Base-by-base conservation (phyloP, 2,797 vertebrate species). In the Cynopterus sphinx region DNA sequence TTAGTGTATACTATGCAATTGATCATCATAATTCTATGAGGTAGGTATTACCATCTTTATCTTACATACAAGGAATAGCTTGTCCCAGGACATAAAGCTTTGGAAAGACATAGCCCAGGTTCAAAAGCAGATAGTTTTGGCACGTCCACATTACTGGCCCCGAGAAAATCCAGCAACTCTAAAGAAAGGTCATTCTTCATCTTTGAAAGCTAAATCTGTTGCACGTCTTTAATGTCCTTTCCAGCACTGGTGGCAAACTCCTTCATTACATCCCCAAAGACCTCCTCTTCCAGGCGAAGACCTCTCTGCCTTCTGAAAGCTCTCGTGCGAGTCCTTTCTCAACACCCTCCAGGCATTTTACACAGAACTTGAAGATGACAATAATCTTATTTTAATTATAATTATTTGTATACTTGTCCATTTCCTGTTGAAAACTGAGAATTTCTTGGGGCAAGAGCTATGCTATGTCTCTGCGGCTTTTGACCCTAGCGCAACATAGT, bases 381-480 rank as follows among this genome's bases (percentile, higher is more conserved):
- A 21, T 77, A 15, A 78, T 53, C 49, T 86, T 82, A 79, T 51
- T 59, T 61, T 85, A 82, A 87, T 57, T 75, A 22, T 31, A 51
- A 67, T 89, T 92, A 26, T 90, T 70, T 75, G 41, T 53, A n/a
- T 85, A 71, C 43, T 36, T 86, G 63, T 74, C 36, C 53, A 26
- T 82, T 22, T 96, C n/a, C n/a, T 41, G 6, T 33, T 55, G 49
- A 85, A 91, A 67, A 93, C 22, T 22, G 31, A 68, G 71, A 85
- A 68, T 92, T 93, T 93, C 90, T 82, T 53, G 59, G 36, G 36
- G n/a, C 43, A 78, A 90, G 85, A 78, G 21, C 17, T 39, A 53
- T 53, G 17, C 17, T 39, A 53, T 53, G 17, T 41, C 33, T 70
- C 13, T 67, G 51, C 82, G 21, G 36, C 31, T 41, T 57, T 22